Evolutionary conservation across 2,797 vertebrate species (phyloP).

Genomic region (Chromis chromis): DNA sequence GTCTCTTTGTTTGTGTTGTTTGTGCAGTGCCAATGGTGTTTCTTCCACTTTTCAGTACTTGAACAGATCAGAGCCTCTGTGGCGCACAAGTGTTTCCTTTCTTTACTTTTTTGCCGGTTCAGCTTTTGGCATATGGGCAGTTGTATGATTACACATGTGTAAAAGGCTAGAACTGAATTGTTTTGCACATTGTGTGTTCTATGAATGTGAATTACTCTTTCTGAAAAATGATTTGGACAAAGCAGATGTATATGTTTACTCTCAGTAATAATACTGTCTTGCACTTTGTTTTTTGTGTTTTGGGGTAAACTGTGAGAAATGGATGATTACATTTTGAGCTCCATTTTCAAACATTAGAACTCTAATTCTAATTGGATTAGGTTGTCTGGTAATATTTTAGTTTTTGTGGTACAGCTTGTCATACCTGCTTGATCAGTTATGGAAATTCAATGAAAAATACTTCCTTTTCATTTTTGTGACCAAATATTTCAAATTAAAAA

Average conservation of each 20-base stretch:
- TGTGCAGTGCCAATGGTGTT: neutral
- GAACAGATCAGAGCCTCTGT: neutral
- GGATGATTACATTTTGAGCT: too few species aligned
- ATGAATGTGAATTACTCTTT: too few species aligned
- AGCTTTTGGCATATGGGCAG: neutral
- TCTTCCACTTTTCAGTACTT: neutral
- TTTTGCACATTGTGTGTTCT: neutral
- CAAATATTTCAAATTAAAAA: too few species aligned
- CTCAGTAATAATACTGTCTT: neutral
- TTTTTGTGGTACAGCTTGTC: too few species aligned
- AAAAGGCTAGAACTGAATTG: neutral
- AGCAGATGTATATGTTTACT: neutral
- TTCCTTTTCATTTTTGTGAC: too few species aligned
- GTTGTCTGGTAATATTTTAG: too few species aligned
- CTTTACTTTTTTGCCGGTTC: conserved; percentile 1
- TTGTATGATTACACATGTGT: neutral
- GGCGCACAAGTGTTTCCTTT: neutral
- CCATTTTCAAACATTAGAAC: too few species aligned
- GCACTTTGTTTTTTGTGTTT: neutral
- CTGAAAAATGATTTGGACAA: neutral
- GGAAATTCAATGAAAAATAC: too few species aligned
- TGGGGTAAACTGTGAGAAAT: neutral
- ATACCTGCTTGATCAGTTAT: too few species aligned
- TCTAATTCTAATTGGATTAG: too few species aligned
- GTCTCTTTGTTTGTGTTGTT: neutral